Evolutionary conservation across 2,888 invertebrate species (phyloP).

Genomic region (Ommatoiulus sabulosus): DNA sequence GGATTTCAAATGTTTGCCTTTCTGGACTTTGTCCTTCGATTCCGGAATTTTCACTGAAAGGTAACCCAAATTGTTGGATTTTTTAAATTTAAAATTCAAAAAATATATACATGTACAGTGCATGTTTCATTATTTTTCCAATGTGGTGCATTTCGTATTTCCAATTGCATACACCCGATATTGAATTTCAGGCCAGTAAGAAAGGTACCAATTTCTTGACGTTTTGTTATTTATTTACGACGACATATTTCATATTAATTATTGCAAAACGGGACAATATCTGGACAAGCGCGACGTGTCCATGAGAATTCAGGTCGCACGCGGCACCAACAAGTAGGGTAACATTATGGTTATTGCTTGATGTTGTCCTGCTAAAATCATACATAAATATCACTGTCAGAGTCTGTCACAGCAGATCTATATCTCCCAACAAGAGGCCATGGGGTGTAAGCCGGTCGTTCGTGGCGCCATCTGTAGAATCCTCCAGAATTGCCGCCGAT

Average conservation of each 20-base stretch:
- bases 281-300: neutral
- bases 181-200: neutral
- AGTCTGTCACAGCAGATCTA: neutral
- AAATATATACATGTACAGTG: no score
- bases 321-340: neutral
- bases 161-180: no score
- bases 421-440: neutral
- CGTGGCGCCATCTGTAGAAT: neutral
- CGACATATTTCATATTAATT: neutral
- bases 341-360: slow-evolving; percentile 22
- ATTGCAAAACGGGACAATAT: neutral
- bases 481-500: no score
- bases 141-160: no score
- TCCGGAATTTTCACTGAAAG: no score
- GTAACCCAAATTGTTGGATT: no score
- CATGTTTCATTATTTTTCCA: no score
- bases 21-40: no score
- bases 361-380: neutral
- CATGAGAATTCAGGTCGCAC: neutral
- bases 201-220: neutral
- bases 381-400: neutral
- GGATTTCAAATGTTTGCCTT: no score
- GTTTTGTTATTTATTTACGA: neutral
- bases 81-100: no score
- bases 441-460: neutral